These are phyloP conservation scores for Loripinus fragilis DNA, from an alignment of 2,888 invertebrate species.

Conservation along the genomic window DNA sequence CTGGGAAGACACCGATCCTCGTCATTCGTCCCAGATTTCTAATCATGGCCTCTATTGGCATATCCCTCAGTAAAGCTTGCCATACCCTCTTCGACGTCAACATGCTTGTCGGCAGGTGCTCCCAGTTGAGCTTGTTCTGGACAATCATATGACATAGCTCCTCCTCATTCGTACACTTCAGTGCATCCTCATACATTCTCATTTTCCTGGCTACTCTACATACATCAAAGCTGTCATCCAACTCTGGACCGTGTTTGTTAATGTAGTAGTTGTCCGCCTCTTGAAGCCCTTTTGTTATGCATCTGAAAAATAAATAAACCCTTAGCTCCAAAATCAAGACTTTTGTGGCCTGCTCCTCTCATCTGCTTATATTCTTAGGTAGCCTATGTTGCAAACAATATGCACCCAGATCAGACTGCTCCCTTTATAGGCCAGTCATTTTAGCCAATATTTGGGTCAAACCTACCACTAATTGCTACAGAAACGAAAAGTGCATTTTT, in stretches of 20 bases:
- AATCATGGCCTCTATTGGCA: conserved; percentile 83
- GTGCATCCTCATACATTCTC: conserved; percentile 72
- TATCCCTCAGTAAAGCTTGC: conserved; percentile 80
- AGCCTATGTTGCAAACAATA: too few species aligned
- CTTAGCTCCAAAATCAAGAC: too few species aligned
- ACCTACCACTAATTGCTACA: too few species aligned
- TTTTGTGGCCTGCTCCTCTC: too few species aligned
- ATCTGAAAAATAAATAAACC: conserved; percentile 59
- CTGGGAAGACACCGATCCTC: conserved; percentile 46
- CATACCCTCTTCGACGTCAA: conserved; percentile 87
- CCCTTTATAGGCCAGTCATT: too few species aligned
- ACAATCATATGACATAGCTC: conserved; percentile 69
- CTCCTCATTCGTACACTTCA: conserved; percentile 52
- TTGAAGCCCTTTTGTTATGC: conserved; percentile 72
- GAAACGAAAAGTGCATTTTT: too few species aligned
- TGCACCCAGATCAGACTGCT: too few species aligned
- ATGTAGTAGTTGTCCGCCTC: conserved; percentile 66
- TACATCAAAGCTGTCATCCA: neutral
- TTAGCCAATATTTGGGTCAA: too few species aligned
- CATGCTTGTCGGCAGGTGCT: conserved; percentile 88
- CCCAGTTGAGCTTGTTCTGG: conserved; percentile 86
- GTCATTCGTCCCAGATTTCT: conserved; percentile 78
- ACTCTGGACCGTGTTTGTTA: neutral
- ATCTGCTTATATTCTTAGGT: too few species aligned
- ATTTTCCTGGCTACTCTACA: conserved; percentile 66